Conservation (phyloP, 2,797 vertebrate genomes). For the Naso thynnoides region DNA sequence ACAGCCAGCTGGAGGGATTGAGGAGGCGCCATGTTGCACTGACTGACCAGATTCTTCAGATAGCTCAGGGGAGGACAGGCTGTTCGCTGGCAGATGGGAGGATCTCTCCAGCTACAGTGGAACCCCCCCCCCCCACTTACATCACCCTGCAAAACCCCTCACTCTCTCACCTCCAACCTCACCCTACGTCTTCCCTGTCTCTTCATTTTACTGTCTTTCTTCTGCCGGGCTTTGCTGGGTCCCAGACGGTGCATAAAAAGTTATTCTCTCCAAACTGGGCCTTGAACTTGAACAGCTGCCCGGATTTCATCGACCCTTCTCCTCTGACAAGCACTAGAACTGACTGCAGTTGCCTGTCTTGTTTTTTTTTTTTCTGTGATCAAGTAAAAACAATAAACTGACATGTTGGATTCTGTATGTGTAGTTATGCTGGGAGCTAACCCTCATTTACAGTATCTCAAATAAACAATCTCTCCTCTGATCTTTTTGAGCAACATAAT, state of each 20-base stretch:
- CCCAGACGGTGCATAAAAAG: slow-evolving; percentile 51
- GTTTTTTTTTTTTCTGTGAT: slow-evolving; percentile 47
- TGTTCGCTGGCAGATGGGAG: slow-evolving; percentile 76
- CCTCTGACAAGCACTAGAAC: slow-evolving; percentile 44
- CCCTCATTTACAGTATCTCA: slow-evolving; percentile 66
- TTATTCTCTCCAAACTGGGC: slow-evolving; percentile 40
- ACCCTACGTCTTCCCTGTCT: slow-evolving; percentile 35
- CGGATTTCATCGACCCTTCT: slow-evolving; percentile 54
- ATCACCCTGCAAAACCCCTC: slow-evolving; percentile 62
- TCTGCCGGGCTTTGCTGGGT: slow-evolving; percentile 39
- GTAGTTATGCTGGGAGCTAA: slow-evolving; percentile 53
- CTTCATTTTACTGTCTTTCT: slow-evolving; percentile 51
- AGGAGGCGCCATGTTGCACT: slow-evolving; percentile 79
- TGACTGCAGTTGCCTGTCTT: slow-evolving; percentile 49
- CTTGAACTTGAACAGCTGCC: slow-evolving; percentile 66
- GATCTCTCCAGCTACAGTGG: slow-evolving; percentile 57
- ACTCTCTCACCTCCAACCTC: slow-evolving; percentile 42
- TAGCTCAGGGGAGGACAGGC: slow-evolving; percentile 80
- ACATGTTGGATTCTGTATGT: slow-evolving; percentile 60
- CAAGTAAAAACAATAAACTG: slow-evolving; percentile 70
- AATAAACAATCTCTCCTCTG: slow-evolving; percentile 64
- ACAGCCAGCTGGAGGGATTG: slow-evolving; percentile 85
- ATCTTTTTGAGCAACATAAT: slow-evolving; percentile 51
- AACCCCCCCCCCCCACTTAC: slow-evolving; percentile 44
- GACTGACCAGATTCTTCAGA: slow-evolving; percentile 85